Base-by-base conservation (phyloP, 2,888 invertebrate genomes). In the Tortrix viridana region DNA sequence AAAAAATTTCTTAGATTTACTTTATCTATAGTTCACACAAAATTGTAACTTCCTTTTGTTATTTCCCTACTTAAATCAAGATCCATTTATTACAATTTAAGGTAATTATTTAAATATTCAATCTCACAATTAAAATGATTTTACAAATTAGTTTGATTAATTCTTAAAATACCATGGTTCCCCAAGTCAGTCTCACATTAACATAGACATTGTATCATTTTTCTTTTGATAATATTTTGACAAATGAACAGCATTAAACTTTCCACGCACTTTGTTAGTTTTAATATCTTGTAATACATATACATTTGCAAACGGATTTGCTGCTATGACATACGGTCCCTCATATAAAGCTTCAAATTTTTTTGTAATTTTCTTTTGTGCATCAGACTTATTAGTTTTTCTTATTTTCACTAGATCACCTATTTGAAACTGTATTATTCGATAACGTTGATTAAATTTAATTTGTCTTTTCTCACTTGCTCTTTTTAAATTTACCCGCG, bases 191-290 rank as follows among this genome's bases (percentile, higher is more conserved):
- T 6, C 23, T 23, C 23, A n/a, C n/a, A n/a, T n/a, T n/a, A n/a
- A n/a, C n/a, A n/a, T n/a, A n/a, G n/a, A n/a, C 1, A 23, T 23
- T 3, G 1, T n/a, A 23, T 5, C 1, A 5, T 6, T 23, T 23
- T 23, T 6, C 12, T 37, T 12, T 37, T 12, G 1, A 14, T 59
- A 50, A 6, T 59, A 59, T 16, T 19, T 43, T 1, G 50, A 50
- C 16, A 59, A 22, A 37, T 60, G 59, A 3, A 60, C 52, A 1
- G 59, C 26, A 12, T 60, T 60, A 14, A 38, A 60, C n/a, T 60
- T 60, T 2, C 59, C 52, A 18, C 46, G 43, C 2, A 52, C 22
- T 23, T 52, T 18, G 2, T 20, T 19, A 6, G 52, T 52, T n/a
- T 18, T 32, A 1, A 18, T 22, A 9, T 60, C 52, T 2, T 20